These are phyloP conservation scores for Syngnathus floridae DNA, from an alignment of 2,113 vertebrate species.

Conservation along the genomic window DNA sequence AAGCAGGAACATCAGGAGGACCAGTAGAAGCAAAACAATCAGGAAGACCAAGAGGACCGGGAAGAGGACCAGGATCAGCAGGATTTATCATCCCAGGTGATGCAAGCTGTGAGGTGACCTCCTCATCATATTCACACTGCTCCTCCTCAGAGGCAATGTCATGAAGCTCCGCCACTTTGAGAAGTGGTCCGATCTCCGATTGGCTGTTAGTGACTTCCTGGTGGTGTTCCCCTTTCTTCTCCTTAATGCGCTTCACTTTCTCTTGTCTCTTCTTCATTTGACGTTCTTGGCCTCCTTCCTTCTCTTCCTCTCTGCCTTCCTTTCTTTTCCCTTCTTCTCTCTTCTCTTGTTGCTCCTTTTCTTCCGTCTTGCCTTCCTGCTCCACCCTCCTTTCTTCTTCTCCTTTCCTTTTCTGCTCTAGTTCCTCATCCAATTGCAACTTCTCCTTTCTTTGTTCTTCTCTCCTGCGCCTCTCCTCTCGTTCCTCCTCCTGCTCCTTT, in stretches of 20 bases:
- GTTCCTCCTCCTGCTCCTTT: constrained; percentile 51
- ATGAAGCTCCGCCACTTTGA: constrained; percentile 48
- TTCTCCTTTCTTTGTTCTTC: not conserved
- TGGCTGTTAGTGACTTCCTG: constrained; percentile 9
- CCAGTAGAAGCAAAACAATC: not conserved
- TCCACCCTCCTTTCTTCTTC: not conserved
- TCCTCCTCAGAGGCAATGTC: constrained; percentile 43
- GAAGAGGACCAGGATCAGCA: constrained; percentile 1
- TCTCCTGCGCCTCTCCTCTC: constrained; percentile 18
- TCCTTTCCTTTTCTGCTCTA: not conserved
- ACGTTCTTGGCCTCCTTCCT: not conserved
- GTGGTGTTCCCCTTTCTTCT: not conserved
- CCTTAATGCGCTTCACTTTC: not conserved
- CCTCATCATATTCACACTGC: constrained; percentile 7
- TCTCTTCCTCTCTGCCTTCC: not conserved
- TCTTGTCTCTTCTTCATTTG: not conserved
- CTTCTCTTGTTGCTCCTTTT: not conserved
- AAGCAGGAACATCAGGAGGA: not conserved
- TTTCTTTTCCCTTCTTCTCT: not conserved
- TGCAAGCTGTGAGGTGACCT: constrained; percentile 10
- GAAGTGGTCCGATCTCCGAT: constrained; percentile 13
- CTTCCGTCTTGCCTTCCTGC: not conserved
- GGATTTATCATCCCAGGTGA: not conserved
- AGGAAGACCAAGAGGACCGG: not conserved
- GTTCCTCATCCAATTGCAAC: not conserved